Evolutionary conservation across 2,113 vertebrate species (phyloP), one percentile per base, ranked within the genome.

Genomic region (Speoplatyrhinus poulsoni): DNA sequence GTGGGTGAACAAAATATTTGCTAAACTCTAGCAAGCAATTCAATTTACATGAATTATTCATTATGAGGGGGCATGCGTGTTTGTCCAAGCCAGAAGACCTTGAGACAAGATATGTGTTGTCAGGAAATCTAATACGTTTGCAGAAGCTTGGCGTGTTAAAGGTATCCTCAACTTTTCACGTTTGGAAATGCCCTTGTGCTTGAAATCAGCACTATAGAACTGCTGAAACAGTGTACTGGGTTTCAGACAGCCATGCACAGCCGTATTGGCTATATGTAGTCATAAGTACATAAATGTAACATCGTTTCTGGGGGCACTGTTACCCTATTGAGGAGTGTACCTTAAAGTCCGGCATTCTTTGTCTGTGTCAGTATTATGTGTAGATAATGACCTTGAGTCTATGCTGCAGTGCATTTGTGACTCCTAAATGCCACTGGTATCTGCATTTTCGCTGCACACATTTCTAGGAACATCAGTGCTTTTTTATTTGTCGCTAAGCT

Each of bases 21-120:
- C 67, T 88, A 91, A 82, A 79, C 73, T 83, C 86, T 81, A 84
- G 82, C 85, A 90, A 88, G 90, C 87, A 85, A 88, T 88, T 80
- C 87, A 86, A 81, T 89, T 87, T 80, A 71, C 82, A 90, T 92
- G 73, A 89, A 91, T 92, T 89, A 93, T 92, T 91, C 88, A 92
- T 92, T 86, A 65, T 58, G 76, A 88, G 76, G 82, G 78, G 46
- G 26, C 76, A 67, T 61, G 61, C 62, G 67, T 70, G 72, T 49
- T 73, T 75, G 66, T 88, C 72, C 67, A 57, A 58, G 84, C 78
- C 81, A 84, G 76, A 48, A 60, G 70, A 73, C 65, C 67, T 70
- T 57, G 61, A 64, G 48, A 69, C 69, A 67, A 58, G 75, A 67
- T 65, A 77, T 65, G 70, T 80, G 75, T 63, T 84, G 83, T 17